These are phyloP conservation scores for Cerceris ruficornis DNA, from an alignment of 2,888 invertebrate species.

Conservation along the genomic window DNA sequence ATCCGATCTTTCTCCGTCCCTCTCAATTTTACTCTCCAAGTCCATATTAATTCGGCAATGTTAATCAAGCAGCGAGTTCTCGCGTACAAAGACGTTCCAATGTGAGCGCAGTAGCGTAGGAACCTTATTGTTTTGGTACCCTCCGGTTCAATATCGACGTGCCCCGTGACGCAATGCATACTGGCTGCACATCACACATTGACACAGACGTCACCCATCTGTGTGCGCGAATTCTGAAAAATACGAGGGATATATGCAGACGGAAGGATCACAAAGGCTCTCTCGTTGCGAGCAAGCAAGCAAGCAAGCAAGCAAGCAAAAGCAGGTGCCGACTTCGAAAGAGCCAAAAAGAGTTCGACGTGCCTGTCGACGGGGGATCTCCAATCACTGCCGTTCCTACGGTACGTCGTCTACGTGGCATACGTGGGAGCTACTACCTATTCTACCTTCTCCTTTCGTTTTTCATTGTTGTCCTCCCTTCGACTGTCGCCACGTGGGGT, in stretches of 20 bases:
- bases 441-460: conserved; percentile 32
- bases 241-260: conserved; percentile 38
- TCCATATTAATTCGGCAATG: conserved; percentile 63
- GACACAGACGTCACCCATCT: conserved; percentile 6
- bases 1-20: background rate
- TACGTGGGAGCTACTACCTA: conserved; percentile 33
- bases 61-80: conserved; percentile 67
- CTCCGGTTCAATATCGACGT: conserved; percentile 69
- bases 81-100: conserved; percentile 52
- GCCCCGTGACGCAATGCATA: conserved; percentile 66
- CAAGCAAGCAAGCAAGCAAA: conserved; percentile 39
- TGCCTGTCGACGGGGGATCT: conserved; percentile 67
- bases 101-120: conserved; percentile 45
- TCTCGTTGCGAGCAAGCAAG: conserved; percentile 39
- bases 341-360: conserved; percentile 65
- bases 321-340: conserved; percentile 71
- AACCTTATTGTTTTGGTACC: conserved; percentile 61
- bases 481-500: conserved; percentile 40
- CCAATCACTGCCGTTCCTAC: conserved; percentile 60
- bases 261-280: conserved; percentile 63
- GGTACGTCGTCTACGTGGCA: conserved; percentile 28
- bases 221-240: conserved; percentile 42
- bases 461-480: conserved; percentile 50
- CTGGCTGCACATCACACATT: conserved; percentile 34
- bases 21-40: background rate